Conservation (phyloP, 2,797 vertebrate species). For the Helicolenus hilgendorfi region DNA sequence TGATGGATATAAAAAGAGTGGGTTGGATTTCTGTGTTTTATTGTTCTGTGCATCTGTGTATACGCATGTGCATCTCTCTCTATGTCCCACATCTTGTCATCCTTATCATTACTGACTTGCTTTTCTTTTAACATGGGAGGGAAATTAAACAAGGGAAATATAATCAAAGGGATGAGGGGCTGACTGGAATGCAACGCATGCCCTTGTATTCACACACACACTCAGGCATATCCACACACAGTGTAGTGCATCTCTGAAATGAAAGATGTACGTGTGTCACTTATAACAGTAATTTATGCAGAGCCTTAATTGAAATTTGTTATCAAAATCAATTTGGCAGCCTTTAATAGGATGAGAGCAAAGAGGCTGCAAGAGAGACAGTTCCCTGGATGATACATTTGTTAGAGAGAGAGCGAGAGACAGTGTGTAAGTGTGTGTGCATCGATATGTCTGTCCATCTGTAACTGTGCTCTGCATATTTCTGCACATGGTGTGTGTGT, state of each 20-base stretch:
- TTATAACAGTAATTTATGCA: conserved; percentile 82
- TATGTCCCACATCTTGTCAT: conserved; percentile 34
- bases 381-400: conserved; percentile 73
- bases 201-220: conserved; percentile 34
- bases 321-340: conserved; percentile 88
- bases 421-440: conserved; percentile 19
- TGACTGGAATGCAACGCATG: conserved; percentile 61
- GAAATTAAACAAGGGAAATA: conserved; percentile 69
- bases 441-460: not conserved
- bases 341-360: conserved; percentile 84
- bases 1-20: not conserved
- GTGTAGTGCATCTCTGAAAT: conserved; percentile 71
- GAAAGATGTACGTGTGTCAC: conserved; percentile 77
- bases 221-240: conserved; percentile 24
- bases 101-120: conserved; percentile 60
- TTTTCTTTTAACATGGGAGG: conserved; percentile 60
- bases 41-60: conserved; percentile 7
- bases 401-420: conserved; percentile 51
- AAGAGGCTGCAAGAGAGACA: conserved; percentile 68
- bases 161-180: conserved; percentile 60
- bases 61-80: not conserved
- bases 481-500: not conserved
- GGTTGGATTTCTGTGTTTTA: conserved; percentile 1
- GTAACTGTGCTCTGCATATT: conserved; percentile 15
- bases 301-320: conserved; percentile 88